Conservation (phyloP, 2,888 invertebrate genomes). For the Biston betularia region DNA sequence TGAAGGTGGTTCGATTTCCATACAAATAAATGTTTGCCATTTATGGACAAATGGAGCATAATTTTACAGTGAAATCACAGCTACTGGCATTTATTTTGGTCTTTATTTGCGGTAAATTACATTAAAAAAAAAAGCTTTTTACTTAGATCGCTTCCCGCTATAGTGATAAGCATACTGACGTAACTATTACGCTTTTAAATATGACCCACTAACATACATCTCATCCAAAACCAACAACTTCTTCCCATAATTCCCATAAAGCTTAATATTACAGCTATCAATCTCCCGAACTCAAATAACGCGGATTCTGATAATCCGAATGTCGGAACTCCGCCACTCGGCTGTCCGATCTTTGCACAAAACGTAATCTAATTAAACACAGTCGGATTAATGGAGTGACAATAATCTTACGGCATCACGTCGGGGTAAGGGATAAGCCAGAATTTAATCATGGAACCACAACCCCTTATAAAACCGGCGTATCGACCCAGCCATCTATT, state of each 20-base stretch:
- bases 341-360: conserved; percentile 40
- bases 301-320: conserved; percentile 43
- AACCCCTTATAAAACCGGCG: conserved; percentile 60
- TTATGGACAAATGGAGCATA: too few species aligned
- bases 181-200: neutral
- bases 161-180: too few species aligned
- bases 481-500: conserved; percentile 38
- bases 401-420: conserved; percentile 78
- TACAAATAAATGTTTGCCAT: too few species aligned
- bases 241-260: conserved; percentile 23
- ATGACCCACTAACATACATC: conserved; percentile 6
- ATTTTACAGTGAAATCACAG: too few species aligned
- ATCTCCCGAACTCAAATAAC: conserved; percentile 44
- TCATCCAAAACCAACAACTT: conserved; percentile 12
- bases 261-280: conserved; percentile 37
- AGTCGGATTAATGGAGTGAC: conserved; percentile 81
- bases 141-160: too few species aligned
- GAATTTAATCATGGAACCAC: conserved; percentile 78
- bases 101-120: too few species aligned
- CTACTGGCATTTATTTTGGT: too few species aligned
- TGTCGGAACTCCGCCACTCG: conserved; percentile 39
- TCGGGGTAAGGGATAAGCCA: conserved; percentile 74
- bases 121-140: too few species aligned
- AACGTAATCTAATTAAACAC: conserved; percentile 75
- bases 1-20: too few species aligned